Evolutionary conservation across 2,113 vertebrate species (phyloP).

Genomic region (Melozone crissalis): DNA sequence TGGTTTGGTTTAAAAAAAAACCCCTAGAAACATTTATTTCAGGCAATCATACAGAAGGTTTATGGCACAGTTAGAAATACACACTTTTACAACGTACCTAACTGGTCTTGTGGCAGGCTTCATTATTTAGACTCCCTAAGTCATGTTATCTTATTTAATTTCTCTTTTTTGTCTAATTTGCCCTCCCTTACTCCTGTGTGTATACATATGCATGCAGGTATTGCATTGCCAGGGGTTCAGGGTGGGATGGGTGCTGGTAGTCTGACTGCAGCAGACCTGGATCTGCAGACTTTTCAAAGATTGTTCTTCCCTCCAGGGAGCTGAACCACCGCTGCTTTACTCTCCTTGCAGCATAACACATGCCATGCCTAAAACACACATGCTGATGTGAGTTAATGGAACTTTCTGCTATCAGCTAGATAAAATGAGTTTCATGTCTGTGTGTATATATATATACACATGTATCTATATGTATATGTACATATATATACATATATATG

Average conservation of each 20-base stretch:
- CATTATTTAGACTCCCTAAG: not conserved
- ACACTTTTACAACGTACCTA: not conserved
- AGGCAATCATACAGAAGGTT: not conserved
- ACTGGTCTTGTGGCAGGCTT: not conserved
- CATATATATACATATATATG: constrained; percentile 6
- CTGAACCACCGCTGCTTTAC: not conserved
- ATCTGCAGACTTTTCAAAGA: not conserved
- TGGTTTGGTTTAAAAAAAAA: not conserved
- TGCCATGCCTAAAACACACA: constrained; percentile 56
- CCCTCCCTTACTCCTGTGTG: not conserved
- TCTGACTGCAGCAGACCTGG: not conserved
- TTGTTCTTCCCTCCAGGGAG: not conserved
- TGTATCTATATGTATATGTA: constrained; percentile 41
- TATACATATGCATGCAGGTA: not conserved
- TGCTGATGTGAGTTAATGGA: not conserved
- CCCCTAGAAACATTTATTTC: not conserved
- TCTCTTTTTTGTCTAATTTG: not conserved
- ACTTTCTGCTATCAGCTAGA: constrained; percentile 15
- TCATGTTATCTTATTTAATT: not conserved
- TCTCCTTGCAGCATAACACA: not conserved
- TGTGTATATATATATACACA: not conserved
- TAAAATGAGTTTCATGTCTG: constrained; percentile 26
- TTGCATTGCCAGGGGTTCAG: not conserved
- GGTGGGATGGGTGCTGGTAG: not conserved
- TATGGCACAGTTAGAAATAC: not conserved